A percentile compares a stretch with the other conserved stretches of the same genome.
Conservation (phyloP, 1,140 invertebrate species). For the Sogatella furcifera region DNA sequence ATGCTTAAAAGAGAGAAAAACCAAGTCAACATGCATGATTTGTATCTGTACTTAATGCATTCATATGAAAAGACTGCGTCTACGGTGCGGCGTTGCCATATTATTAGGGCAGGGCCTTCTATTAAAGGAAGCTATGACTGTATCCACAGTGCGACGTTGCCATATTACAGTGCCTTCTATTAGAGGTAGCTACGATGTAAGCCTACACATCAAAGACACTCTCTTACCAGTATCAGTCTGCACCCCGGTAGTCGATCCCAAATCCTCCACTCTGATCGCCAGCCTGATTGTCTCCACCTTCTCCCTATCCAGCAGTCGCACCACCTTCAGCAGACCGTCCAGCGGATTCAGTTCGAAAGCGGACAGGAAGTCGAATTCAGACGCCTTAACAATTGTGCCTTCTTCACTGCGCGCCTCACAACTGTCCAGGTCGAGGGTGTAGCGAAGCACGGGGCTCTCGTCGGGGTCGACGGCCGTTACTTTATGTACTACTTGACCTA, state of each 20-base stretch:
- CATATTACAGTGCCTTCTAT: too few relatives aligned
- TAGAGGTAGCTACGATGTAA: too few relatives aligned
- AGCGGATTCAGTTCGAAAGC: conserved; percentile 62
- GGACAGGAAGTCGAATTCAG: conserved; percentile 59
- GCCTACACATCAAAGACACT: too few relatives aligned
- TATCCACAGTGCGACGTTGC: too few relatives aligned
- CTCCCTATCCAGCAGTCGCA: conserved; percentile 68
- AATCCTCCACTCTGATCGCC: conserved; percentile 68
- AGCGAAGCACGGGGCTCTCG: conserved; percentile 60
- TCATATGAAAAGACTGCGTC: too few relatives aligned
- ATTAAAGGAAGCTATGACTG: too few relatives aligned
- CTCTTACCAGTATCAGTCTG: conserved; percentile 61
- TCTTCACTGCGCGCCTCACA: conserved; percentile 74
- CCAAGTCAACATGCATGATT: too few relatives aligned
- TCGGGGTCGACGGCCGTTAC: conserved; percentile 69
- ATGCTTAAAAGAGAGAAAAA: too few relatives aligned
- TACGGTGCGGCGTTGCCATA: too few relatives aligned
- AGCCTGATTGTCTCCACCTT: conserved; percentile 68
- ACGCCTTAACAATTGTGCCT: conserved; percentile 50
- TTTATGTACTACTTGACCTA: conserved; percentile 54
- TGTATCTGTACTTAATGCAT: too few relatives aligned
- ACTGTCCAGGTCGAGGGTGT: conserved; percentile 52
- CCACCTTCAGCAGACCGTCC: conserved; percentile 57
- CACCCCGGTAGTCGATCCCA: conserved; percentile 58
- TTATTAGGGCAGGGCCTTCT: too few relatives aligned